Conservation (phyloP, 2,888 invertebrate species). For the Danaus chrysippus region DNA sequence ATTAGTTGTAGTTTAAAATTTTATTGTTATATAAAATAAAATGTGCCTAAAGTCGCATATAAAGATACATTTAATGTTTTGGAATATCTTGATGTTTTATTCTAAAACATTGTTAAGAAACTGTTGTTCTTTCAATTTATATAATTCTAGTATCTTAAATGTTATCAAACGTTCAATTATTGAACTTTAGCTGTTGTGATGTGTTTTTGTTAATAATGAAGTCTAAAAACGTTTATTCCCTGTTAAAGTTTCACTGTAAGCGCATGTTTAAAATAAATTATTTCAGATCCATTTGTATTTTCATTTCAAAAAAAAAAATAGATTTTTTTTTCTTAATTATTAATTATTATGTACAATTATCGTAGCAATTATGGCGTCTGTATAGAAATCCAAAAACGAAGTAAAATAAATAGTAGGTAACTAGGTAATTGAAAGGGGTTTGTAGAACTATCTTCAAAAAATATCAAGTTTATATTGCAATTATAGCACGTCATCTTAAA, state of each 20-base stretch:
- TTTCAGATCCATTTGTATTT: slow-evolving; percentile 42
- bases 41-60: slow-evolving; percentile 53
- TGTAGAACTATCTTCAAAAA: no score
- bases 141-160: slow-evolving; percentile 11
- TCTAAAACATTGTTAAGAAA: slow-evolving; percentile 34
- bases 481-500: no score
- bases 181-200: slow-evolving; percentile 61
- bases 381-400: no score
- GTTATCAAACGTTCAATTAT: slow-evolving; percentile 44
- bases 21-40: slow-evolving; percentile 39
- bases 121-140: slow-evolving; percentile 21
- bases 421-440: no score
- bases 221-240: slow-evolving; percentile 59
- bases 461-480: no score
- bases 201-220: slow-evolving; percentile 62
- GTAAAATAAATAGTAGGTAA: no score
- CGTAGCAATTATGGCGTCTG: no score
- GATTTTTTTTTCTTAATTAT: background rate
- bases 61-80: slow-evolving; percentile 9
- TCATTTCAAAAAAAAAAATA: slow-evolving; percentile 18
- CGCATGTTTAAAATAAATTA: slow-evolving; percentile 68
- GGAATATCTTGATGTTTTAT: slow-evolving; percentile 8
- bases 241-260: slow-evolving; percentile 67
- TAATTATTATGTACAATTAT: background rate
- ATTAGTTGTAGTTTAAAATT: slow-evolving; percentile 16